Percentiles rank a stretch among this genome's conserved stretches.
Conservation (phyloP, 2,113 vertebrate species). For the Engraulis encrasicolus region DNA sequence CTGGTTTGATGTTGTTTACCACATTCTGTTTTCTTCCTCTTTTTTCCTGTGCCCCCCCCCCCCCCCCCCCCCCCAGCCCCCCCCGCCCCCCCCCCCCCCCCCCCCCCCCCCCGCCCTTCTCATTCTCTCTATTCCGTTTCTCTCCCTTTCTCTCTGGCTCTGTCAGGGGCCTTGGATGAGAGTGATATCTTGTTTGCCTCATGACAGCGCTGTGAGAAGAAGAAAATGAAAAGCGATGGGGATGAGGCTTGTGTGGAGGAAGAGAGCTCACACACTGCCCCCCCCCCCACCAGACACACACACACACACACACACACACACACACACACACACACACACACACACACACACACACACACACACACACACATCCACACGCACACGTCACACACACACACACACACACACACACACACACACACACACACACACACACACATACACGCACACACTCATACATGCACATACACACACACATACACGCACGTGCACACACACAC, state of each 20-base stretch:
- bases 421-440: conserved; percentile 54
- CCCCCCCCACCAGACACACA: conserved; percentile 66
- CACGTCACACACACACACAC: conserved; percentile 59
- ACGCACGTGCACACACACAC: conserved; percentile 54
- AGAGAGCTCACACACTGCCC: conserved; percentile 39
- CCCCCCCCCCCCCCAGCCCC: background rate
- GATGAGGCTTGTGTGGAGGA: conserved; percentile 58
- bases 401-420: conserved; percentile 6
- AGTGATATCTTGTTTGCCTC: conserved; percentile 76
- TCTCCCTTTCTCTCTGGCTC: conserved; percentile 30
- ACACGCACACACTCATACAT: conserved; percentile 34
- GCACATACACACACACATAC: background rate
- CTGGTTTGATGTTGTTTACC: background rate
- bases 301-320: background rate
- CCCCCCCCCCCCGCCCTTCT: background rate
- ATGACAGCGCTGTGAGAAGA: conserved; percentile 72
- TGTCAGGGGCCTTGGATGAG: conserved; percentile 44
- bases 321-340: background rate
- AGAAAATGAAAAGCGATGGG: conserved; percentile 75
- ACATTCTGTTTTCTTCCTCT: background rate
- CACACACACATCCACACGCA: no score
- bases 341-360: background rate
- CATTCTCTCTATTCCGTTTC: conserved; percentile 26
- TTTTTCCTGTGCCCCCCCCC: no score
- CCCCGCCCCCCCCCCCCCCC: no score